Base-by-base conservation (phyloP, 1,140 invertebrate species). In the Zaprionus ghesquierei region DNA sequence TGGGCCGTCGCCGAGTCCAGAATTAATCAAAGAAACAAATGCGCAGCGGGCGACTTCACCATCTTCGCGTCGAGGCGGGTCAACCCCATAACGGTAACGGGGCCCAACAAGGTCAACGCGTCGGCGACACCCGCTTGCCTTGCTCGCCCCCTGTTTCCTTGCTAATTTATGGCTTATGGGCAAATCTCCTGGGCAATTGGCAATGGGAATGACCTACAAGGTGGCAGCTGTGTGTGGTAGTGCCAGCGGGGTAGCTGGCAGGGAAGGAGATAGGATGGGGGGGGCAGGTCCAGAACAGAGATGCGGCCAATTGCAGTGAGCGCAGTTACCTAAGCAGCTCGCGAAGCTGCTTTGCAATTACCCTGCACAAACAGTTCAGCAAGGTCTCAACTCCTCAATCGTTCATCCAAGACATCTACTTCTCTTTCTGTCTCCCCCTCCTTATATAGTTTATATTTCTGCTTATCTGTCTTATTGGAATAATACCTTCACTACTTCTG, bases 21-120 rank as follows among this genome's bases (percentile, higher is more conserved):
- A 65, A 76, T 72, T 76, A 76, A 76, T 76, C 73, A 76, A 76
- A 71, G 68, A 76, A 75, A 75, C 69, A 75, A 75, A 75, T 65
- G 68, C 60, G 54, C 72, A 58, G 50, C 64, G 70, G 64, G 63
- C 63, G 63, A 60, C 41, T 46, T 18, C 27, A n/a, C 41, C 41
- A 22, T 46, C 41, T 65, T 38, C 35, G 35, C 15, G 35, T 41
- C n/a, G 35, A 41, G 35, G 20, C 61, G 69, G 69, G 61, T 51
- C 69, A 71, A 64, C 61, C 53, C 62, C 69, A 65, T 65, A 65
- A 58, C 44, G 61, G 61, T 56, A 50, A 58, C 58, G 12, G 41
- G 20, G 20, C 25, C 23, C 51, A 31, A 22, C 59, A 69, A 74
- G 71, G 71, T 74, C 66, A 74, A 22, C 56, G 18, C 35, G 35